A percentile compares a stretch with the other conserved stretches of the same genome.
Evolutionary conservation across 2,797 vertebrate genomes (phyloP).

Genomic region (Pangasius macronema): DNA sequence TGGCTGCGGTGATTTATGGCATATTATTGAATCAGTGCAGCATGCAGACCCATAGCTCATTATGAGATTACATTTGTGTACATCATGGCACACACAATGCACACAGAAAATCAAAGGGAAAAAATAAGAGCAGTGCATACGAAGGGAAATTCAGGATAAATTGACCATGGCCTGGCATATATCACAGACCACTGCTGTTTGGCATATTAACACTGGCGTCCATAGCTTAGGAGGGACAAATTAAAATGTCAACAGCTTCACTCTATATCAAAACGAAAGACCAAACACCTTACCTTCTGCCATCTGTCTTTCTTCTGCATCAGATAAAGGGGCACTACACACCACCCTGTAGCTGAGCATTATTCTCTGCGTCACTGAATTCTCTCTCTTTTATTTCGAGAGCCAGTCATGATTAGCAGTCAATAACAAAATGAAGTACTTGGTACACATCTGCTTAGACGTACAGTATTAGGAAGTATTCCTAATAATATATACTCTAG

Average conservation of each 20-base stretch:
- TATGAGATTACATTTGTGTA: slow-evolving; percentile 69
- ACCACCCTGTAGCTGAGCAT: slow-evolving; percentile 37
- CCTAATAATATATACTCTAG: background rate
- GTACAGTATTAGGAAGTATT: background rate
- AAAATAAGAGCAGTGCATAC: slow-evolving; percentile 54
- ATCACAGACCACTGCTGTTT: slow-evolving; percentile 58
- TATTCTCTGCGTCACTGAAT: slow-evolving; percentile 20
- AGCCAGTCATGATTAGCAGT: slow-evolving; percentile 21
- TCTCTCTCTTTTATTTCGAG: slow-evolving; percentile 23
- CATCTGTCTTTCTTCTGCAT: slow-evolving; percentile 57
- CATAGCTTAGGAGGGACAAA: slow-evolving; percentile 59
- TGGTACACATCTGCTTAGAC: slow-evolving; percentile 25
- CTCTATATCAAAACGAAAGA: slow-evolving; percentile 60
- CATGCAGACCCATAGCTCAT: slow-evolving; percentile 68
- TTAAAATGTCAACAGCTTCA: slow-evolving; percentile 59
- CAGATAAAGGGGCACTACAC: slow-evolving; percentile 48
- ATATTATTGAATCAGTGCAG: slow-evolving; percentile 68
- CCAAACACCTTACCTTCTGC: slow-evolving; percentile 57
- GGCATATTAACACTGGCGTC: slow-evolving; percentile 64
- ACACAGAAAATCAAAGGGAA: slow-evolving; percentile 54
- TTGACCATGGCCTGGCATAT: slow-evolving; percentile 63
- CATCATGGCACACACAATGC: slow-evolving; percentile 60
- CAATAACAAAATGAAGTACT: slow-evolving; percentile 27
- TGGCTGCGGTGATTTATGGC: slow-evolving; percentile 67
- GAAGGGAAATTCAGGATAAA: slow-evolving; percentile 57